These are phyloP conservation scores for Endomychus coccineus DNA, from an alignment of 2,888 invertebrate species.

Conservation along the genomic window DNA sequence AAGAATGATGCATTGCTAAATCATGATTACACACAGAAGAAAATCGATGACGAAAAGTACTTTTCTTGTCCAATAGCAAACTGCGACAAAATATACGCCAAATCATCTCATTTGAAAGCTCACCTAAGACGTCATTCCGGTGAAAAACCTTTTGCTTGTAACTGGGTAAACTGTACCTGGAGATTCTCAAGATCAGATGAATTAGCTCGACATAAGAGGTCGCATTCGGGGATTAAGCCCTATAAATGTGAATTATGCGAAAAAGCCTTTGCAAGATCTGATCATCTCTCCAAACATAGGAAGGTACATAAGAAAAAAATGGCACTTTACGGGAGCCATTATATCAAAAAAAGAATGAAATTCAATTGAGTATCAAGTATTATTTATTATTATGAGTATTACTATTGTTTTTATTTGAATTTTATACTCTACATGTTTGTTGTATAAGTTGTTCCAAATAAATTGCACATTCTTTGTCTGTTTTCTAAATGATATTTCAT, in stretches of 20 bases:
- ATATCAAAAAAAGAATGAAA: slow-evolving; percentile 27
- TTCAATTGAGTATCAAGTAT: slow-evolving; percentile 8
- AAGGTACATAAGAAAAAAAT: slow-evolving; percentile 70
- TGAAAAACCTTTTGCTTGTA: slow-evolving; percentile 54
- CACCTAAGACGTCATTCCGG: slow-evolving; percentile 77
- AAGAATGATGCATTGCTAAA: slow-evolving; percentile 25
- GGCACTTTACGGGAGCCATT: slow-evolving; percentile 35
- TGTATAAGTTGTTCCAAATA: no score
- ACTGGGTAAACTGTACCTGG: slow-evolving; percentile 75
- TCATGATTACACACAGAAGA: slow-evolving; percentile 36
- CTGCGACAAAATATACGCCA: slow-evolving; percentile 78
- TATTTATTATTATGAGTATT: no score
- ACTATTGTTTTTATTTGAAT: no score
- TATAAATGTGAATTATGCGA: slow-evolving; percentile 83
- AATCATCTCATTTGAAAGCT: slow-evolving; percentile 84
- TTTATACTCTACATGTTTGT: no score
- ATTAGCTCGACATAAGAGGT: slow-evolving; percentile 82
- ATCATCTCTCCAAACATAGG: slow-evolving; percentile 88
- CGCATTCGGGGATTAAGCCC: slow-evolving; percentile 93
- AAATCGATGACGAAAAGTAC: slow-evolving; percentile 46
- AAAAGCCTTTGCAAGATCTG: slow-evolving; percentile 87
- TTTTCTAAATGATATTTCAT: no score
- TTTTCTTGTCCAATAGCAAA: slow-evolving; percentile 64
- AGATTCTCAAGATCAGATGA: slow-evolving; percentile 92
- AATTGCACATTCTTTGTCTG: no score